phyloP scores from a whole-genome alignment of 2,888 invertebrate genomes.

The Euphydryas editha region DNA sequence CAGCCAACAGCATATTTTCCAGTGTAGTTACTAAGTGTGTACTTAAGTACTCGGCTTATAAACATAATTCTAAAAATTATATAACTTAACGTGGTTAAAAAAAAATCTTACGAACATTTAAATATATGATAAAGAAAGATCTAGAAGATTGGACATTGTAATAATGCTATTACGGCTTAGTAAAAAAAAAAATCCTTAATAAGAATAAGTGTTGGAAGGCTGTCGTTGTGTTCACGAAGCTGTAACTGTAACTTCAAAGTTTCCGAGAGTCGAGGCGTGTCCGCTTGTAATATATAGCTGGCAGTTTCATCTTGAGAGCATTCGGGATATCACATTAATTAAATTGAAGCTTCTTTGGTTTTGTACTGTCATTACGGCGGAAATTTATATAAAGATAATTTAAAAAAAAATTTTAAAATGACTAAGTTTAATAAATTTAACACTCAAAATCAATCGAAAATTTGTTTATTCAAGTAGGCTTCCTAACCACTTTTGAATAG shows the following conservation, averaged over 20 bases:
- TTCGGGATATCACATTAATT: constrained; percentile 1
- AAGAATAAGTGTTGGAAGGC: too few relatives aligned
- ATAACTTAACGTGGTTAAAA: not conserved
- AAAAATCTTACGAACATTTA: too few relatives aligned
- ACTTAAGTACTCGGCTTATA: not conserved
- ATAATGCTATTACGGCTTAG: too few relatives aligned
- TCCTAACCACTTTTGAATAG: too few relatives aligned
- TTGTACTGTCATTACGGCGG: not conserved
- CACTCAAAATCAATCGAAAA: too few relatives aligned
- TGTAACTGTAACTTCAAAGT: not conserved
- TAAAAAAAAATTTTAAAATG: too few relatives aligned
- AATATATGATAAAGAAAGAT: too few relatives aligned
- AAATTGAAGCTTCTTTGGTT: not conserved
- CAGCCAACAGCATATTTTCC: not conserved
- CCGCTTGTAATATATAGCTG: not conserved
- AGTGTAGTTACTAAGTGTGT: constrained; percentile 1
- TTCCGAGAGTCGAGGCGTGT: not conserved
- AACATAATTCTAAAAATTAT: not conserved
- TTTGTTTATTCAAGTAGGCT: too few relatives aligned
- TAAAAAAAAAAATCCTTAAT: too few relatives aligned
- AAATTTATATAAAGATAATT: not conserved
- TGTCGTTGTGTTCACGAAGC: not conserved
- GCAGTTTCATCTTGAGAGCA: constrained; percentile 4
- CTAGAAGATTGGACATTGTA: too few relatives aligned
- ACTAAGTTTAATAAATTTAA: too few relatives aligned